phyloP scores from a whole-genome alignment of 1,140 invertebrate genomes.

The Conopomorpha cramerella region DNA sequence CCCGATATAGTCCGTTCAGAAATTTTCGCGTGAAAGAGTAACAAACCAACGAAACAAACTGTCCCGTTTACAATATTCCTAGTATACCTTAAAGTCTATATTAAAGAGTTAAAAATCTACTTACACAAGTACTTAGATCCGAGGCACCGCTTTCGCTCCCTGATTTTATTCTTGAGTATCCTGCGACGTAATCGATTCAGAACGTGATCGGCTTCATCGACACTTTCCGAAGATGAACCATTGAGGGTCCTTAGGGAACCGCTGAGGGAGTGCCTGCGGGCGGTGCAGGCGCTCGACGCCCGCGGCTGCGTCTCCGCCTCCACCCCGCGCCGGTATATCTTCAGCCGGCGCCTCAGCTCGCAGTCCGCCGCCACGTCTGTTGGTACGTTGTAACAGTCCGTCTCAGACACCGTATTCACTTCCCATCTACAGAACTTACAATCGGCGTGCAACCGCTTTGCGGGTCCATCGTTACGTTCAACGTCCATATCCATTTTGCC shows the following conservation, averaged over 20 bases:
- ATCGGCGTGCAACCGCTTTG: too few species aligned
- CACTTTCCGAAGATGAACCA: constrained; percentile 54
- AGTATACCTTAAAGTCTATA: too few species aligned
- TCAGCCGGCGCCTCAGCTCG: constrained; percentile 51
- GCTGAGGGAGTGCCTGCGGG: constrained; percentile 36
- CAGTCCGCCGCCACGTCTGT: constrained; percentile 41
- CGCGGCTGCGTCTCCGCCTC: constrained; percentile 43
- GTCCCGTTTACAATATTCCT: too few species aligned
- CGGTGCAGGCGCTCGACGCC: constrained; percentile 20
- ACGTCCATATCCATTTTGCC: too few species aligned
- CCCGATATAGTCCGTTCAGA: too few species aligned
- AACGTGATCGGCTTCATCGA: constrained; percentile 54
- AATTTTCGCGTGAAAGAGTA: too few species aligned
- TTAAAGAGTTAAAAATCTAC: constrained; percentile 16
- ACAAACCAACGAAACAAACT: too few species aligned
- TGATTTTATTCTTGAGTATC: constrained; percentile 53
- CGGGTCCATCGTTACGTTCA: too few species aligned
- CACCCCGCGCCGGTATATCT: constrained; percentile 50
- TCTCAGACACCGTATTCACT: constrained; percentile 29
- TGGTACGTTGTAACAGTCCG: constrained; percentile 41
- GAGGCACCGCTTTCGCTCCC: constrained; percentile 38
- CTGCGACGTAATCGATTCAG: constrained; percentile 52
- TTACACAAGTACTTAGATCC: constrained; percentile 21
- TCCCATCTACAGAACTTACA: too few species aligned
- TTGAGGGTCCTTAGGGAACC: constrained; percentile 23